These are phyloP conservation scores for Hypselothyrea guttata DNA, from an alignment of 2,888 invertebrate genomes.

Conservation along the genomic window DNA sequence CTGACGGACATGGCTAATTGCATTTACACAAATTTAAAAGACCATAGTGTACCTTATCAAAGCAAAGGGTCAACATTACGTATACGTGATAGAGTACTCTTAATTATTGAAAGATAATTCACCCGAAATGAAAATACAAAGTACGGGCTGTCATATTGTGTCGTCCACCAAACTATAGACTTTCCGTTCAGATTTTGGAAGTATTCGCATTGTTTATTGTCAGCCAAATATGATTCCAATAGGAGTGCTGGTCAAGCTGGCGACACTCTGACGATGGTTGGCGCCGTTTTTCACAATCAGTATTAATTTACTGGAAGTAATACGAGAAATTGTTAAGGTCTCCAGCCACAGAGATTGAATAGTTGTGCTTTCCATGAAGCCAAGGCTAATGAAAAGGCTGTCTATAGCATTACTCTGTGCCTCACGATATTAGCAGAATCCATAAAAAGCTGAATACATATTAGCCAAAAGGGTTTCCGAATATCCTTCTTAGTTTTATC, in stretches of 20 bases:
- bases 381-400: constrained; percentile 33
- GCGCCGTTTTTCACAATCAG: constrained; percentile 69
- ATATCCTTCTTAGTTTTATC: constrained; percentile 54
- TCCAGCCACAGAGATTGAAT: constrained; percentile 10
- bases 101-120: too few species aligned
- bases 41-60: too few species aligned
- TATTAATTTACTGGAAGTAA: constrained; percentile 81
- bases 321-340: constrained; percentile 75
- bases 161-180: too few species aligned
- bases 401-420: constrained; percentile 20
- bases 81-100: too few species aligned
- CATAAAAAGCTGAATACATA: constrained; percentile 9
- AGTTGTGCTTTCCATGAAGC: constrained; percentile 13
- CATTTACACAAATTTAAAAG: too few species aligned
- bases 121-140: too few species aligned
- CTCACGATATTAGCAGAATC: constrained; percentile 20
- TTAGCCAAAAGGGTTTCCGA: constrained; percentile 46
- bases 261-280: constrained; percentile 61
- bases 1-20: too few species aligned
- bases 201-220: constrained; percentile 19
- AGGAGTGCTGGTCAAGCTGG: constrained; percentile 40
- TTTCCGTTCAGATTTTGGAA: constrained; percentile 8
- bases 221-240: constrained; percentile 28
- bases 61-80: too few species aligned
- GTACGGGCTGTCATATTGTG: too few species aligned